Evolutionary conservation across 2,888 invertebrate species (phyloP), one percentile per base, ranked within the genome.

Genomic region (Pseudolycoriella hygida): DNA sequence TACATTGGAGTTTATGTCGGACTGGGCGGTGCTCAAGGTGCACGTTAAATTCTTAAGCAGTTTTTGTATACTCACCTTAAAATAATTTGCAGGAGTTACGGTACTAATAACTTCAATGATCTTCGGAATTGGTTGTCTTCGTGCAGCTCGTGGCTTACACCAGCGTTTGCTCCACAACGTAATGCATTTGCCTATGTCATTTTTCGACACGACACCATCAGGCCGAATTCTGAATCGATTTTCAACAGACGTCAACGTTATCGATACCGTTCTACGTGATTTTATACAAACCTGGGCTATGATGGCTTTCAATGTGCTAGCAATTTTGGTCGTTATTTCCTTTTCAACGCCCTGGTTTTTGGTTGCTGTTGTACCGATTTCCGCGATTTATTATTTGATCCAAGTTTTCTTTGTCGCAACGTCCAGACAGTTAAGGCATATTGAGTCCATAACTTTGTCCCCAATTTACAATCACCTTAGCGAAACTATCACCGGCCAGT

Each of bases 1-100:
- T 89, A 88, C 60, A 72, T 92, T 48, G 85, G 87, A 44, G 84
- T 89, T n/a, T 92, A 90, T 62, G 90, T 86, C 50, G 85, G 77
- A 17, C 74, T 92, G 49, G 92, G 90, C 50, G 67, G 82, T 51
- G 86, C 83, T 48, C 90, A 92, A 80, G 87, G 89, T 34, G 3
- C 12, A 12, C 3, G 4, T 34, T 30, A n/a, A n/a, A n/a, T n/a
- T n/a, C n/a, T n/a, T n/a, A n/a, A n/a, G n/a, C n/a, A n/a, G n/a
- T n/a, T n/a, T n/a, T n/a, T n/a, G n/a, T n/a, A n/a, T n/a, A n/a
- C n/a, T n/a, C n/a, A n/a, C n/a, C n/a, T n/a, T n/a, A n/a, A n/a
- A n/a, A n/a, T n/a, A n/a, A n/a, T 25, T 25, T 25, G 4, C 25
- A 25, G 25, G 25, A 4, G 25, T 25, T 6, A 25, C 25, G 25